Conservation (phyloP, 2,797 vertebrate genomes). For the Cygnus olor region DNA sequence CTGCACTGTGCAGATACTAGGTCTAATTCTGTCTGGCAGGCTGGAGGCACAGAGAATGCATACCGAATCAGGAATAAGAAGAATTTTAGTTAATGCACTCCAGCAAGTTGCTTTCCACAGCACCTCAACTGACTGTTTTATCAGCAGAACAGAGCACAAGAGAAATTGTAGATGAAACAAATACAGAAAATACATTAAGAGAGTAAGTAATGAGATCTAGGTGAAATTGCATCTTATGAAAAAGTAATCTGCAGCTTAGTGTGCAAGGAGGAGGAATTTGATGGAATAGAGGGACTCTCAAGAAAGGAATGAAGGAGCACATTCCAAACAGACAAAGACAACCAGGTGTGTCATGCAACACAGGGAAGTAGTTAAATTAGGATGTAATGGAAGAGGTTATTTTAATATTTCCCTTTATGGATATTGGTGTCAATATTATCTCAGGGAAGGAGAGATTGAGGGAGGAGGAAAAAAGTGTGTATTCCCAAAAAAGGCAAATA, state of each 20-base stretch:
- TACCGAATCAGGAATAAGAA: background rate
- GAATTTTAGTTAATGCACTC: conserved; percentile 17
- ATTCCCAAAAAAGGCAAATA: background rate
- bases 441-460: background rate
- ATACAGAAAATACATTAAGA: conserved; percentile 72
- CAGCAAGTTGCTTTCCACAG: background rate
- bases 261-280: conserved; percentile 61
- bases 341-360: background rate
- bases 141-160: conserved; percentile 41
- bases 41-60: background rate
- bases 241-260: conserved; percentile 77
- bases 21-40: background rate
- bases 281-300: conserved; percentile 34
- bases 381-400: conserved; percentile 48
- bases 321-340: conserved; percentile 59
- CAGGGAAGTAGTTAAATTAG: conserved; percentile 64
- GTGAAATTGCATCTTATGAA: conserved; percentile 77
- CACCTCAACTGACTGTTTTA: background rate
- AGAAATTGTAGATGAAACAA: conserved; percentile 66
- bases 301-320: conserved; percentile 59
- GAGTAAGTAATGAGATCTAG: conserved; percentile 79
- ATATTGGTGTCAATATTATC: conserved; percentile 60
- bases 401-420: conserved; percentile 59
- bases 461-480: background rate
- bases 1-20: accelerated